These are phyloP conservation scores for Chionomys nivalis DNA, from an alignment of 2,113 vertebrate species.

Conservation along the genomic window DNA sequence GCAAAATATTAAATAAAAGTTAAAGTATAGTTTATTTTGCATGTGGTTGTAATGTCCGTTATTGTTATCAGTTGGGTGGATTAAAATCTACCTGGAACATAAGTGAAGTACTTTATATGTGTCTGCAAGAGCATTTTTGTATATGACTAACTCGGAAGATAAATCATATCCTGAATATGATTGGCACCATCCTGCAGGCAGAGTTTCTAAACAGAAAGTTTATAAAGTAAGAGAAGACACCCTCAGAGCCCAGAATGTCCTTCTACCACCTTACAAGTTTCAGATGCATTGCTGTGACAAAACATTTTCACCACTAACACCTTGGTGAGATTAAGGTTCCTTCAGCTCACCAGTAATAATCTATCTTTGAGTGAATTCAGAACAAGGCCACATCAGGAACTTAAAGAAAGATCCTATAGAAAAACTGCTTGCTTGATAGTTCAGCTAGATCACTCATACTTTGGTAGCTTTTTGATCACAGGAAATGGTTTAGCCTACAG, in stretches of 20 bases:
- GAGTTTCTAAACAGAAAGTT: not conserved
- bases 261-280: too few relatives aligned
- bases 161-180: not conserved
- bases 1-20: not conserved
- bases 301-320: not conserved
- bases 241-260: not conserved
- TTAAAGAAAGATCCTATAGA: not conserved
- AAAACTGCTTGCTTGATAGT: not conserved
- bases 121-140: not conserved
- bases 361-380: not conserved
- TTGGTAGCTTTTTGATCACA: not conserved
- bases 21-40: not conserved
- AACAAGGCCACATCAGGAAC: not conserved
- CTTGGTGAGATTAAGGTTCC: not conserved
- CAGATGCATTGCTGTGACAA: not conserved
- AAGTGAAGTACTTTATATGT: accelerated
- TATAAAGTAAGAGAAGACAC: too few relatives aligned
- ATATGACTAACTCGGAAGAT: not conserved
- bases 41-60: not conserved
- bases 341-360: not conserved
- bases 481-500: not conserved
- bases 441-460: not conserved
- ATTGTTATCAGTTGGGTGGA: not conserved
- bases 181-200: not conserved
- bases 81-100: not conserved